These are phyloP conservation scores for Limnephilus auricula DNA, from an alignment of 2,888 invertebrate species.

Conservation along the genomic window DNA sequence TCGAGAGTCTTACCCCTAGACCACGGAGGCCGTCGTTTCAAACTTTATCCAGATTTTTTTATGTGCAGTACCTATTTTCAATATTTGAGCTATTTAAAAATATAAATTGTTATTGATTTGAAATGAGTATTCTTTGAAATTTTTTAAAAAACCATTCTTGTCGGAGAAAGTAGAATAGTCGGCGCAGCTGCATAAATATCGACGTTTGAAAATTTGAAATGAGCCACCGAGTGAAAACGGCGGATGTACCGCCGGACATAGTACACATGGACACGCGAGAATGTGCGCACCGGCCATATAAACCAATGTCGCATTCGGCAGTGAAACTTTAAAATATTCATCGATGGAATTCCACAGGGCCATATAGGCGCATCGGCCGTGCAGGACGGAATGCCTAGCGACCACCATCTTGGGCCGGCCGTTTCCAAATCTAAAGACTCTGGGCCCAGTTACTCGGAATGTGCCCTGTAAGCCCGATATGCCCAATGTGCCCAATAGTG, in stretches of 20 bases:
- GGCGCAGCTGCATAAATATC: neutral
- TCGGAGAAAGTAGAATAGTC: neutral
- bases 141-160: neutral
- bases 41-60: too few species aligned
- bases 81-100: too few species aligned
- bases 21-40: too few species aligned
- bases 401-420: conserved; percentile 6
- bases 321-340: conserved; percentile 34
- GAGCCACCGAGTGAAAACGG: neutral
- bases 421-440: neutral
- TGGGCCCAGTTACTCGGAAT: neutral
- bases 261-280: conserved; percentile 12
- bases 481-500: neutral
- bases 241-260: conserved; percentile 12
- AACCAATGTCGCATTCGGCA: conserved; percentile 32
- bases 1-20: too few species aligned
- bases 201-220: neutral
- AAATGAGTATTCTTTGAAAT: neutral
- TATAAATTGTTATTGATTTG: neutral
- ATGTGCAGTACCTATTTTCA: too few species aligned
- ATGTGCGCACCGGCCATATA: conserved; percentile 2
- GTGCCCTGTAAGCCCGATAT: neutral
- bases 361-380: conserved; percentile 36
- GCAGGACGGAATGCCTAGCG: conserved; percentile 16
- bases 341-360: conserved; percentile 34